Conservation (phyloP, 1,140 invertebrate species). For the Zaprionus ghesquierei region DNA sequence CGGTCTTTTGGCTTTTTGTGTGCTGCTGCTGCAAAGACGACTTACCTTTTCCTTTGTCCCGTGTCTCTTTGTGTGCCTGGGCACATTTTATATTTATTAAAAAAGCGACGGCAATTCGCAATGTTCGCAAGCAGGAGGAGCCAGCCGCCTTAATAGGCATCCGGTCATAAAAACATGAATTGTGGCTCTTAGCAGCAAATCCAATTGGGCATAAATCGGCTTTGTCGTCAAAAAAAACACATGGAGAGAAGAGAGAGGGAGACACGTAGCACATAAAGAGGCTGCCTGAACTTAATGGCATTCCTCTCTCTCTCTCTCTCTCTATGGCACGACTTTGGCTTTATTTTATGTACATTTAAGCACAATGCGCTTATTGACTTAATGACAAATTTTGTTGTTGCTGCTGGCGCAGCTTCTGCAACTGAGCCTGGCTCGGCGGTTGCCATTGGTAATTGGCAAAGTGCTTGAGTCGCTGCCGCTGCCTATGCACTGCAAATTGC, state of each 20-base stretch:
- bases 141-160: conserved; percentile 74
- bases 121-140: too few species aligned
- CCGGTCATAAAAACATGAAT: conserved; percentile 80
- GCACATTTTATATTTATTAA: conserved; percentile 79
- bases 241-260: conserved; percentile 15
- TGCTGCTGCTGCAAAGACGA: conserved; percentile 54
- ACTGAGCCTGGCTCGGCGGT: conserved; percentile 17
- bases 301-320: too few species aligned
- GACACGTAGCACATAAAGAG: conserved; percentile 14
- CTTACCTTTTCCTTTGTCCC: conserved; percentile 59
- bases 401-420: neutral
- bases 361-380: conserved; percentile 81
- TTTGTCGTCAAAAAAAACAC: conserved; percentile 57
- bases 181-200: conserved; percentile 80
- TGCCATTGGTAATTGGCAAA: conserved; percentile 42
- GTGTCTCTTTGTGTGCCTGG: conserved; percentile 25
- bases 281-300: conserved; percentile 34
- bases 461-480: conserved; percentile 32
- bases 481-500: conserved; percentile 45
- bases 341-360: conserved; percentile 80
- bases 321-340: conserved; percentile 60
- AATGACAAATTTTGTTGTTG: conserved; percentile 78
- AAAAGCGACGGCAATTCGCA: conserved; percentile 46
- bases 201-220: conserved; percentile 81
- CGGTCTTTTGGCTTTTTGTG: conserved; percentile 40